Conservation (phyloP, 2,888 invertebrate species). For the Stomorhina lunata region DNA sequence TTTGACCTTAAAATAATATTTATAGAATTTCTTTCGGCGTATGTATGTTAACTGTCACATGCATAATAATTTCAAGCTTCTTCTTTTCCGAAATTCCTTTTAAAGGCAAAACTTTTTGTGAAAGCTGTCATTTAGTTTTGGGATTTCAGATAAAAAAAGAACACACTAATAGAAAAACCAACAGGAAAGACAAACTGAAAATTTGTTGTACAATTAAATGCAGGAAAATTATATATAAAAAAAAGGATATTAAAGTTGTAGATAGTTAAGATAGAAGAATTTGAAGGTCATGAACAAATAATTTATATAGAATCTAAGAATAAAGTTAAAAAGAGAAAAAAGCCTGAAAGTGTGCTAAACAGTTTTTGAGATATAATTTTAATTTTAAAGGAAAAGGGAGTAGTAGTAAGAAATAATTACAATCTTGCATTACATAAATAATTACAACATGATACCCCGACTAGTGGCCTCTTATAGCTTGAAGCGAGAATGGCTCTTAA, state of each 20-base stretch:
- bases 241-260: background rate
- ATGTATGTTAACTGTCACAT: constrained; percentile 57
- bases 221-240: background rate
- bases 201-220: constrained; percentile 3
- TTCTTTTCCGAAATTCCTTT: background rate
- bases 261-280: constrained; percentile 9
- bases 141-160: background rate
- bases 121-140: constrained; percentile 21
- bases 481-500: no score
- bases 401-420: no score
- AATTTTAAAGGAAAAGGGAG: no score
- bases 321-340: background rate
- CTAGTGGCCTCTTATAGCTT: no score
- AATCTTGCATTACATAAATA: no score
- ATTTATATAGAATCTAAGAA: background rate
- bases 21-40: background rate
- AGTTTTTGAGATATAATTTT: background rate
- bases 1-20: constrained; percentile 60
- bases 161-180: background rate
- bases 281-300: constrained; percentile 36
- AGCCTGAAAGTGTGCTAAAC: background rate
- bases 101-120: background rate
- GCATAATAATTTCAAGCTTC: constrained; percentile 33
- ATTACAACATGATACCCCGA: no score
- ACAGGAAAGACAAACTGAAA: background rate